Evolutionary conservation across 2,797 vertebrate genomes (phyloP).

Genomic region (Melanotaenia nigrans): DNA sequence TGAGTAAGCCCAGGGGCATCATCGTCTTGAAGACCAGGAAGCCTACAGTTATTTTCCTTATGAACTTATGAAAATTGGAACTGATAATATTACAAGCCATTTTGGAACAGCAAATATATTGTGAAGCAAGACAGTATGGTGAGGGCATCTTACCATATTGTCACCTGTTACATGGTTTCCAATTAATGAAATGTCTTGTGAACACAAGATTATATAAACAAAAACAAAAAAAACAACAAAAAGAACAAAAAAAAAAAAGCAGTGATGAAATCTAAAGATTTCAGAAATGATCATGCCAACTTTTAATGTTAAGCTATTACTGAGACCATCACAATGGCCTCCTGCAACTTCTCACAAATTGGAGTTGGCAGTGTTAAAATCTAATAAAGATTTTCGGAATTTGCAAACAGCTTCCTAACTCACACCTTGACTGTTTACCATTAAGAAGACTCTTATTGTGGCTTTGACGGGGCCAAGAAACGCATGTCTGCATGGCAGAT

Average conservation of each 20-base stretch:
- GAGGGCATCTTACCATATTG: background rate
- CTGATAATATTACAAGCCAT: background rate
- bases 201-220: slow-evolving; percentile 15
- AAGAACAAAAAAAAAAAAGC: background rate
- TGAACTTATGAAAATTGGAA: background rate
- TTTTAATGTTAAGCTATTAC: background rate
- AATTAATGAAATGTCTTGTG: background rate
- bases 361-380: slow-evolving; percentile 18
- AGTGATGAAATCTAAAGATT: slow-evolving; percentile 1
- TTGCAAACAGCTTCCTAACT: slow-evolving; percentile 9
- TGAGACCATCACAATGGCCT: slow-evolving; percentile 6
- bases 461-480: slow-evolving; percentile 17
- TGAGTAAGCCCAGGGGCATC: background rate
- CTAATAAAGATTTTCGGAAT: slow-evolving; percentile 8
- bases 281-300: slow-evolving; percentile 20
- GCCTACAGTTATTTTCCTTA: background rate
- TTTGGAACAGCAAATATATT: background rate
- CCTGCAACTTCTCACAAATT: slow-evolving; percentile 7
- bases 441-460: slow-evolving; percentile 52
- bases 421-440: slow-evolving; percentile 58
- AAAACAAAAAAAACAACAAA: too few relatives aligned
- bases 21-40: background rate
- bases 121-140: background rate
- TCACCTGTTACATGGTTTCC: background rate
- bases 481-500: slow-evolving; percentile 57